Evolutionary conservation across 2,888 invertebrate species (phyloP).

Genomic region (Volucella inflata): DNA sequence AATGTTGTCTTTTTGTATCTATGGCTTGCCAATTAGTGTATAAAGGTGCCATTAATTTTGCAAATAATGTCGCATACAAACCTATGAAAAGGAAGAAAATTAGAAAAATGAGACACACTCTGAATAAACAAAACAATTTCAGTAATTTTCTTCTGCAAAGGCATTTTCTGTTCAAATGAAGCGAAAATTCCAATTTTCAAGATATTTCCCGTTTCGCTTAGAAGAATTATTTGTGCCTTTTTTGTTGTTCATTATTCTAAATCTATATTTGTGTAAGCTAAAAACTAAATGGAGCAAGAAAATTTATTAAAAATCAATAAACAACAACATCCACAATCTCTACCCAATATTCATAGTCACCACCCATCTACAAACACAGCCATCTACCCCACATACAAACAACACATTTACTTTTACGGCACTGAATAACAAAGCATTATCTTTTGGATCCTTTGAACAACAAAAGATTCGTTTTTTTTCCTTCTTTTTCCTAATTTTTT

Average conservation of each 20-base stretch:
- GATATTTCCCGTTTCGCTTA: constrained; percentile 79
- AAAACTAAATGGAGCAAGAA: constrained; percentile 83
- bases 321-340: constrained; percentile 50
- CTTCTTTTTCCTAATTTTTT: constrained; percentile 31
- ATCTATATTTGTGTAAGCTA: constrained; percentile 79
- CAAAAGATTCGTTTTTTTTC: constrained; percentile 60
- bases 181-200: constrained; percentile 64
- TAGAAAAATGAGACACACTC: constrained; percentile 18
- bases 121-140: constrained; percentile 53
- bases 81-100: constrained; percentile 4
- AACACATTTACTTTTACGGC: constrained; percentile 71
- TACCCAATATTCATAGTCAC: not conserved
- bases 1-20: not conserved
- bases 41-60: constrained; percentile 48
- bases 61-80: constrained; percentile 39
- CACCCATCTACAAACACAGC: constrained; percentile 3
- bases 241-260: constrained; percentile 62
- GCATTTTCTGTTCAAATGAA: constrained; percentile 52
- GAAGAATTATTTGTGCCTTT: constrained; percentile 76
- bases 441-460: constrained; percentile 68
- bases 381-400: constrained; percentile 41
- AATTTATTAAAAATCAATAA: constrained; percentile 77
- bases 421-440: constrained; percentile 70
- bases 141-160: constrained; percentile 41
- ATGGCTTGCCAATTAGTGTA: not conserved